phyloP scores from a whole-genome alignment of 2,113 vertebrate genomes.

The Elaphurus davidianus region DNA sequence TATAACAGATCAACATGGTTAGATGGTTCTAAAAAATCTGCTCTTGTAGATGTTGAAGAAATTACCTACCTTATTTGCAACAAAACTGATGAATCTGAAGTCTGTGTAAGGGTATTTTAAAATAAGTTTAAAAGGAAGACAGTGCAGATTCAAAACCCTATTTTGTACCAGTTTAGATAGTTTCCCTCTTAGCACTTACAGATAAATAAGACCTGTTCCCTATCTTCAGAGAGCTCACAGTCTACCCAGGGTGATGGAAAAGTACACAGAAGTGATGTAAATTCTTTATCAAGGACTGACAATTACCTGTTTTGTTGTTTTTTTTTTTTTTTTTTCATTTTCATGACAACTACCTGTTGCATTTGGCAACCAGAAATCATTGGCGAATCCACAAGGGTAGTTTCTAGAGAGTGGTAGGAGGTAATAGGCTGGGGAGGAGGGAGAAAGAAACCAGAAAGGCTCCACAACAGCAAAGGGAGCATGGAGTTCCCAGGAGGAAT shows the following conservation, averaged over 20 bases:
- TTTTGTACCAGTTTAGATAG: not conserved
- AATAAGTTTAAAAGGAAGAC: not conserved
- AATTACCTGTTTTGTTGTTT: not conserved
- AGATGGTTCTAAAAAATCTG: not conserved
- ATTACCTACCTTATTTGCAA: not conserved
- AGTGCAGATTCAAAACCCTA: not conserved
- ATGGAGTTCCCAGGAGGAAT: not conserved
- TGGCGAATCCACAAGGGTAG: not conserved
- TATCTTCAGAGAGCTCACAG: not conserved
- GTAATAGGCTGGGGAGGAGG: too few relatives aligned
- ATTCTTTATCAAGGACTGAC: not conserved
- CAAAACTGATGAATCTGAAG: not conserved
- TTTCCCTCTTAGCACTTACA: not conserved
- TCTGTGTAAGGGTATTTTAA: not conserved
- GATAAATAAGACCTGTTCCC: not conserved
- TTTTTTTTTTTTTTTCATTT: too few relatives aligned
- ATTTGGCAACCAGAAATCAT: not conserved
- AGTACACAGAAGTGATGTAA: not conserved
- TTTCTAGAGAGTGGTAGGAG: not conserved
- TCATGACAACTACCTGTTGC: not conserved
- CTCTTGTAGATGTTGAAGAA: conserved; percentile 8
- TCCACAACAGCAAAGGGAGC: not conserved
- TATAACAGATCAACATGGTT: not conserved
- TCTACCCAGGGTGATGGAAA: not conserved
- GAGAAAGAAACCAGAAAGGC: not conserved